Percentiles rank a stretch among this genome's conserved stretches.
Evolutionary conservation across 2,888 invertebrate species (phyloP).

Genomic region (Nezara viridula): DNA sequence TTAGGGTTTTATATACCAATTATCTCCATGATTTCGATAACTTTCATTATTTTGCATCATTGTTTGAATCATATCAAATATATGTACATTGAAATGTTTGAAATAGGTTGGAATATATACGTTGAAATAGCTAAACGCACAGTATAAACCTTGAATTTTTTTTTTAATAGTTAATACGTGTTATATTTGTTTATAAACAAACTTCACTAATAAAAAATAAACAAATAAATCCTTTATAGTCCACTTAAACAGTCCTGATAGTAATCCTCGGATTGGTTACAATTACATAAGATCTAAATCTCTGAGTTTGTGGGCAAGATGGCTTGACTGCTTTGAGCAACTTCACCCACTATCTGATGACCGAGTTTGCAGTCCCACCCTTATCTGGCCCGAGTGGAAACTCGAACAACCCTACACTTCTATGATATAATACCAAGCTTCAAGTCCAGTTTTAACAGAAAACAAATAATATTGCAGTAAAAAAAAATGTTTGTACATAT

Average conservation of each 20-base stretch:
- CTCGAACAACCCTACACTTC: not conserved
- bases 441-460: not conserved
- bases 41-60: not conserved
- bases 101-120: too few relatives aligned
- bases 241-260: not conserved
- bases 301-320: slow-evolving; percentile 27
- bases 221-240: not conserved
- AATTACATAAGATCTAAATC: not conserved
- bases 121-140: too few relatives aligned
- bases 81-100: not conserved
- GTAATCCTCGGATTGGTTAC: not conserved
- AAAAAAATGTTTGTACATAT: too few relatives aligned
- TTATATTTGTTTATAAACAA: too few relatives aligned
- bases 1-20: not conserved
- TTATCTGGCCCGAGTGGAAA: not conserved
- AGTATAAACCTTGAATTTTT: too few relatives aligned
- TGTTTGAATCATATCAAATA: not conserved
- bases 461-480: not conserved
- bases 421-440: not conserved
- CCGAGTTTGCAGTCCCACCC: not conserved
- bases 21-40: not conserved
- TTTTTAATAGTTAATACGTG: too few relatives aligned
- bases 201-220: too few relatives aligned
- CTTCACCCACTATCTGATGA: slow-evolving; percentile 1
- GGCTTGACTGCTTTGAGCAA: not conserved